Evolutionary conservation across 2,888 invertebrate genomes (phyloP), one percentile per base, ranked within the genome.

Genomic region (Pseudococcus jackbeardsleyi): DNA sequence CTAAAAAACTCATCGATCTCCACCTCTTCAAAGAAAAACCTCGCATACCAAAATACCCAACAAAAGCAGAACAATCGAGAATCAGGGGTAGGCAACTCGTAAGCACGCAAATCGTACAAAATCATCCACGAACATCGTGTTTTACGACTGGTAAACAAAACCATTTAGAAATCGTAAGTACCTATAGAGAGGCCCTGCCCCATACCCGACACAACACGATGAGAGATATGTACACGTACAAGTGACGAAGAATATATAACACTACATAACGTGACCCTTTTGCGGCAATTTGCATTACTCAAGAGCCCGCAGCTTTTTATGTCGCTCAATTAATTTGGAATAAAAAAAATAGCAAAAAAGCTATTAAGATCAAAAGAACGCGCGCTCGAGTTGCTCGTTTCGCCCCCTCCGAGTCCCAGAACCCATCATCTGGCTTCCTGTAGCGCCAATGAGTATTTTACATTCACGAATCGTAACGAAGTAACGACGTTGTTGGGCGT

Each of bases 251-350:
- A 64, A 64, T 19, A 50, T 50, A 50, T 50, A 50, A 50, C 48
- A 50, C 48, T 64, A 64, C 64, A 77, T 77, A 33, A 77, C 77
- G 77, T 77, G 33, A 77, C 77, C 77, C 39, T 39, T 77, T 77
- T 33, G 77, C 42, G 33, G 77, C 42, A 39, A 77, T 77, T 77
- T 77, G 77, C 77, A 77, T 77, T 26, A 77, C 77, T 77, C 77
- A 26, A 33, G 77, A 77, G 39, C 39, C n/a, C 77, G 77, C 68
- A 42, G 39, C 77, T 77, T 42, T 77, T 77, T 39, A 33, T 42
- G 77, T 42, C 77, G 39, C 77, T 77, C 77, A 39, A 77, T 77
- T 72, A 72, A 72, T 72, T 72, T 26, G 26, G 22, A 50, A 50
- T 15, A 19, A 72, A 72, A 72, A 64, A 64, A 33, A 33, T 33